Percentiles rank a stretch among this genome's conserved stretches.
phyloP scores from a whole-genome alignment of 2,113 vertebrate species.

The Okapia johnstoni region DNA sequence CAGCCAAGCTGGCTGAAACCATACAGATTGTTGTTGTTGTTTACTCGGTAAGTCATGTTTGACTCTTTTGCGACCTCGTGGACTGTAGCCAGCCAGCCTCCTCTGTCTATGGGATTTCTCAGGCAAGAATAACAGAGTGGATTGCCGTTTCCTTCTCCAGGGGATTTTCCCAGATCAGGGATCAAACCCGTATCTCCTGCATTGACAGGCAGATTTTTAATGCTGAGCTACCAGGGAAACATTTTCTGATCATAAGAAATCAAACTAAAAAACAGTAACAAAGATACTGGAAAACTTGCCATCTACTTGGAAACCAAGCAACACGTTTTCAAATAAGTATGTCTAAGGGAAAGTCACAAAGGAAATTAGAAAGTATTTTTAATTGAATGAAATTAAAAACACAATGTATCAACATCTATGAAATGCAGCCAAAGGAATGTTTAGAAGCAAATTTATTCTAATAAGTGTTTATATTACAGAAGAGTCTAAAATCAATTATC shows the following conservation, averaged over 20 bases:
- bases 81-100: not conserved
- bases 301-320: not conserved
- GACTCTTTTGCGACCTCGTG: fast-evolving
- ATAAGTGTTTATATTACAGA: not conserved
- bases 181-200: not conserved
- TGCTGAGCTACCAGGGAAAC: not conserved
- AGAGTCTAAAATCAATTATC: not conserved
- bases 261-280: not conserved
- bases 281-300: not conserved
- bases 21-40: not conserved
- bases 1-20: not conserved
- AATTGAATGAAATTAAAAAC: not conserved
- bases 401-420: not conserved
- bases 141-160: not conserved
- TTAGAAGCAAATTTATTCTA: not conserved
- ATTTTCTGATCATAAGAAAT: not conserved
- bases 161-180: not conserved
- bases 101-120: not conserved
- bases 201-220: not conserved
- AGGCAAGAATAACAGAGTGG: not conserved
- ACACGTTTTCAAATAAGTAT: not conserved
- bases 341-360: not conserved
- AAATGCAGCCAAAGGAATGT: not conserved
- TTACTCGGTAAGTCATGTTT: fast-evolving
- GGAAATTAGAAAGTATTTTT: not conserved